Percentiles rank a stretch among this genome's conserved stretches.
Evolutionary conservation across 2,888 invertebrate species (phyloP).

Genomic region (Bhutanitis thaidina): DNA sequence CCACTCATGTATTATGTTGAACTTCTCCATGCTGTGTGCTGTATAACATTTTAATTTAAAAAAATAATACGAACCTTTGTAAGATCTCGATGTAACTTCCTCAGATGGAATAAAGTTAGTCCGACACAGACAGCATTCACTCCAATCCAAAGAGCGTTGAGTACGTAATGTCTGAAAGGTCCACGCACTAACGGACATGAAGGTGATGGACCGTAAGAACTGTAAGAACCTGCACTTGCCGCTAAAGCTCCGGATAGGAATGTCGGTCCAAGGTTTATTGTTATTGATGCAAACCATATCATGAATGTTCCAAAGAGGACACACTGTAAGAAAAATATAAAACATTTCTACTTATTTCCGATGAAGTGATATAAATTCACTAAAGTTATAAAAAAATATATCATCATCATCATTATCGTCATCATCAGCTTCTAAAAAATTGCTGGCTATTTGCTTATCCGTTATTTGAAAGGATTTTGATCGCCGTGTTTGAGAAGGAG

Average conservation of each 20-base stretch:
- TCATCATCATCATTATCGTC: no score
- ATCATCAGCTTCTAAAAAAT: no score
- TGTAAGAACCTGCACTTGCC: constrained; percentile 86
- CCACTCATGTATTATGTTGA: constrained; percentile 29
- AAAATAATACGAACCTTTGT: constrained; percentile 79
- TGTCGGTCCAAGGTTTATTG: constrained; percentile 93
- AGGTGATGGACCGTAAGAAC: constrained; percentile 85
- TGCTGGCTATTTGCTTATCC: no score
- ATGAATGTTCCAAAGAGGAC: constrained; percentile 94
- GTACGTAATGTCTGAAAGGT: constrained; percentile 92
- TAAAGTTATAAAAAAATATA: no score
- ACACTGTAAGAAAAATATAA: constrained; percentile 81
- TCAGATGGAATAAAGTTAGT: constrained; percentile 90
- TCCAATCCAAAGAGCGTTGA: constrained; percentile 94
- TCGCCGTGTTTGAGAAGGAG: no score
- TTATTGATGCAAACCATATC: constrained; percentile 96
- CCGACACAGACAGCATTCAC: constrained; percentile 92
- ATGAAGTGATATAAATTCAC: no score
- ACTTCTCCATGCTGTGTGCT: constrained; percentile 19
- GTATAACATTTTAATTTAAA: constrained; percentile 10
- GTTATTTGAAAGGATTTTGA: no score
- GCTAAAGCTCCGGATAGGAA: constrained; percentile 91
- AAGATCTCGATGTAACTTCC: constrained; percentile 89
- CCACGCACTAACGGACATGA: constrained; percentile 93
- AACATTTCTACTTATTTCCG: no score